These are phyloP conservation scores for Anguilla marmorata DNA, from an alignment of 2,797 vertebrate species.

Conservation along the genomic window DNA sequence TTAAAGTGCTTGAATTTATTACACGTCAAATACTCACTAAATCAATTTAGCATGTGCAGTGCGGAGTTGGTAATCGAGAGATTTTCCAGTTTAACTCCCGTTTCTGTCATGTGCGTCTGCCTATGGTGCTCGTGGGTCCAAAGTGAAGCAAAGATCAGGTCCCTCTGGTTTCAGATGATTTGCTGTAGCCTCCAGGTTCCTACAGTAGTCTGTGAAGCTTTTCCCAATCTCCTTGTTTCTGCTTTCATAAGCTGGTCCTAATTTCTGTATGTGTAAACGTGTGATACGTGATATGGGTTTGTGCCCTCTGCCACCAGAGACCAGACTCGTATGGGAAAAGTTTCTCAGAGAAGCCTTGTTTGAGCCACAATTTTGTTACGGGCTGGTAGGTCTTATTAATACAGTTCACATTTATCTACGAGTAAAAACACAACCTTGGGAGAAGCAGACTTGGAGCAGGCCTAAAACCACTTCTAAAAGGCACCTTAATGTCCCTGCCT, in stretches of 20 bases:
- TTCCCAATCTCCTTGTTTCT: constrained; percentile 26
- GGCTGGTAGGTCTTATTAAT: neutral
- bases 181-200: constrained; percentile 51
- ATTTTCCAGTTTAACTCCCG: constrained; percentile 34
- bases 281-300: constrained; percentile 59
- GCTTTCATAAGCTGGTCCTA: constrained; percentile 42
- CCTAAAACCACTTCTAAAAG: neutral
- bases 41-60: constrained; percentile 13
- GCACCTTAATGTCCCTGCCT: neutral
- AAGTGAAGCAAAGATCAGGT: constrained; percentile 55
- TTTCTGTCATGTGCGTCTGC: constrained; percentile 40
- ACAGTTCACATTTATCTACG: neutral
- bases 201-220: constrained; percentile 32
- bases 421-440: neutral
- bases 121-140: constrained; percentile 44
- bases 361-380: neutral
- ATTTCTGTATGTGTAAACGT: constrained; percentile 57
- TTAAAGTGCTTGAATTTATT: constrained; percentile 56
- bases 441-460: neutral
- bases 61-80: constrained; percentile 9
- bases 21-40: constrained; percentile 41
- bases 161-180: constrained; percentile 60
- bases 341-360: neutral
- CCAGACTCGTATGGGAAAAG: constrained; percentile 22
- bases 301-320: constrained; percentile 36